Evolutionary conservation across 1,140 invertebrate genomes (phyloP), one percentile per base, ranked within the genome.

Genomic region (Drosophila bocqueti): DNA sequence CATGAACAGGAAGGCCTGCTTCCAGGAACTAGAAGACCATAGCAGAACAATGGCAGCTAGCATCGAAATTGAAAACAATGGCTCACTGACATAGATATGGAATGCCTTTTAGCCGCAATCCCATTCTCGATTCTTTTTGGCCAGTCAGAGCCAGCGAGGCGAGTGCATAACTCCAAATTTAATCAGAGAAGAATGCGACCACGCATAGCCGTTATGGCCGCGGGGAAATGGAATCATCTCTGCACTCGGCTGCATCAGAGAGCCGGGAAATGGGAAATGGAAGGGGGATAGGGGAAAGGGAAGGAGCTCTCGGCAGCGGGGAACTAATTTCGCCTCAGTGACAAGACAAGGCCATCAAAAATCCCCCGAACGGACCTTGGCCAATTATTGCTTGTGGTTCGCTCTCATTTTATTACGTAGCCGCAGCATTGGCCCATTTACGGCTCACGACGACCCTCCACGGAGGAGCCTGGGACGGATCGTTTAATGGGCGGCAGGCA

Each of bases 331-430:
- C 42, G 62, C 43, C 34, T 60, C 75, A 76, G 67, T 73, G 67
- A 79, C 77, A 79, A 61, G 77, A 71, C 66, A 63, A 71, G 66
- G 59, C 72, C 52, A 58, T 68, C 61, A 62, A 54, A 64, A 65
- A 58, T 58, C 16, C 42, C 75, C 47, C 62, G 38, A 71, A 68
- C 50, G 42, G 52, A 58, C 59, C 46, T 46, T 40, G 61, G 81
- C 81, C 81, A 83, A 83, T 83, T 83, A 83, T 83, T 79, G 52
- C 50, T 72, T 76, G 76, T 31, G 65, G 81, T 24, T 55, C 55
- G 34, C 52, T 50, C 47, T 62, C 81, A 47, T 83, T 83, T 79
- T 79, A 83, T 76, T 76, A 79, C 81, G 76, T 79, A 62, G 81
- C 65, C 73, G 62, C 79, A 67, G 64, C 78, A 67, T 76, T 81